Evolutionary conservation across 2,113 vertebrate species (phyloP).

Genomic region (Lucifuga dentata): DNA sequence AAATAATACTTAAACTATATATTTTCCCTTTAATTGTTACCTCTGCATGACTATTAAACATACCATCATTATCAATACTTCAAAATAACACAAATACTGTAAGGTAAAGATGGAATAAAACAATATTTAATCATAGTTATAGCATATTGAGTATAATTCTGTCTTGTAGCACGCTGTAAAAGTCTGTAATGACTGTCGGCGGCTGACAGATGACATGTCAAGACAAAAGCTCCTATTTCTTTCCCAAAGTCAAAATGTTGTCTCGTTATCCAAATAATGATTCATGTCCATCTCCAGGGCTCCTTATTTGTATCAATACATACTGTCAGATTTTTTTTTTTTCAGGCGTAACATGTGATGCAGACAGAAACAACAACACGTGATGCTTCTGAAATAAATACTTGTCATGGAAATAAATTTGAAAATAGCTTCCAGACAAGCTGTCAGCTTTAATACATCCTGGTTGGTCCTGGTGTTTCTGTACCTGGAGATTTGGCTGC

Average conservation of each 20-base stretch:
- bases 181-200: neutral
- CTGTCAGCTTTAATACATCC: slow-evolving; percentile 74
- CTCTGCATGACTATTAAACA: slow-evolving; percentile 1
- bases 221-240: slow-evolving; percentile 21
- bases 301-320: slow-evolving; percentile 66
- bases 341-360: slow-evolving; percentile 42
- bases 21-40: no score
- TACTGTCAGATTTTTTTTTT: slow-evolving; percentile 50
- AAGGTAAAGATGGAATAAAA: slow-evolving; percentile 24
- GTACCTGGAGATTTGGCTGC: slow-evolving; percentile 57
- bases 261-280: slow-evolving; percentile 74
- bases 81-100: slow-evolving; percentile 7
- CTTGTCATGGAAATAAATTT: slow-evolving; percentile 75
- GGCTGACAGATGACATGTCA: slow-evolving; percentile 43
- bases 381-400: slow-evolving; percentile 78
- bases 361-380: slow-evolving; percentile 46
- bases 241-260: slow-evolving; percentile 25
- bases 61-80: slow-evolving; percentile 15
- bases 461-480: slow-evolving; percentile 48
- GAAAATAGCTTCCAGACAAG: slow-evolving; percentile 75
- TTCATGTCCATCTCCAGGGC: slow-evolving; percentile 67
- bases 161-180: neutral
- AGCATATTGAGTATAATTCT: slow-evolving; percentile 1
- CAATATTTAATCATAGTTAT: slow-evolving; percentile 9
- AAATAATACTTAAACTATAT: slow-evolving; percentile 30